These are phyloP conservation scores for Lasiurus cinereus DNA, from an alignment of 2,113 vertebrate species.

Conservation along the genomic window DNA sequence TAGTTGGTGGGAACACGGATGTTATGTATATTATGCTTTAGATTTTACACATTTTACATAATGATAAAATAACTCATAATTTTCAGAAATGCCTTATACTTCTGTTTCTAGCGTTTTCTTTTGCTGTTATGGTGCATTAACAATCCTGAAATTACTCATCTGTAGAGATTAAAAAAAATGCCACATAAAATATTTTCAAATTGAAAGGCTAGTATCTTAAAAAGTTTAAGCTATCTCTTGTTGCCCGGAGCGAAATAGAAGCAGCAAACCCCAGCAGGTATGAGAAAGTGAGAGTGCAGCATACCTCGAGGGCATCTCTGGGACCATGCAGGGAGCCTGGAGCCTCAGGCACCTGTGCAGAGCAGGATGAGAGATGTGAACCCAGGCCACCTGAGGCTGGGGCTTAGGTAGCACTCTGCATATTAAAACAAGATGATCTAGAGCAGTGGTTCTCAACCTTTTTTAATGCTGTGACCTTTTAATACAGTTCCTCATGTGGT, in stretches of 20 bases:
- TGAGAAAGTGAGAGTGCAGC: not conserved
- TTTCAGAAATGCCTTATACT: constrained; percentile 22
- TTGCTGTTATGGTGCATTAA: not conserved
- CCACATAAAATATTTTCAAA: not conserved
- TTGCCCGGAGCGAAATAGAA: not conserved
- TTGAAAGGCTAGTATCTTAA: not conserved
- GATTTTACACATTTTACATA: not conserved
- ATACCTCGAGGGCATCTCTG: not conserved
- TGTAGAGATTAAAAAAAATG: not conserved
- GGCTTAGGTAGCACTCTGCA: not conserved
- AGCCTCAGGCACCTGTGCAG: not conserved
- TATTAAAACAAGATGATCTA: not conserved
- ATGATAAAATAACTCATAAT: not conserved
- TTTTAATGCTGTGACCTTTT: too few relatives aligned
- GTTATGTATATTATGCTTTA: not conserved
- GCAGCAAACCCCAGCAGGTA: not conserved
- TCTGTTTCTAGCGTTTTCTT: not conserved
- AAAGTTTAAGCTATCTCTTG: not conserved
- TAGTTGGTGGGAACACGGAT: not conserved
- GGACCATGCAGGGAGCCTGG: too few relatives aligned
- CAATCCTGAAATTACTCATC: not conserved
- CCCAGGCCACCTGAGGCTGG: too few relatives aligned
- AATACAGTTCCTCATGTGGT: too few relatives aligned
- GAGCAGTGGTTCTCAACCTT: too few relatives aligned
- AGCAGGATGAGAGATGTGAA: not conserved